Base-by-base conservation (phyloP, 2,797 vertebrate species). In the Takifugu rubripes region DNA sequence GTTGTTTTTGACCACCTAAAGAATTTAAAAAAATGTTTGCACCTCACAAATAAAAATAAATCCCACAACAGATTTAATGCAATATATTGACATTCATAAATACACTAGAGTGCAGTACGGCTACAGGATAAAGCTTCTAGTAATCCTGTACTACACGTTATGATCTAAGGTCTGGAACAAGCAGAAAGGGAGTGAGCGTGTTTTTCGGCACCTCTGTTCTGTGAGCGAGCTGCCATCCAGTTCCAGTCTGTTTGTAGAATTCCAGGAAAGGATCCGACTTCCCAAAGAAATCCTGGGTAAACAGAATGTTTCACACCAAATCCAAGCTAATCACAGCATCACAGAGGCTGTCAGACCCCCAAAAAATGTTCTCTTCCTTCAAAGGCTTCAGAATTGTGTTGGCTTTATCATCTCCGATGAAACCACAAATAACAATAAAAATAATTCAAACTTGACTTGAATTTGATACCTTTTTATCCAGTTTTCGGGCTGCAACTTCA, bases 241-340 rank as follows among this genome's bases (percentile, higher is more conserved):
- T 94, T 53, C 90, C 94, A 17, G 89, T 91, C 77, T 95, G 91
- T 64, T 92, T 95, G 87, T 93, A 91, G 75, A 99, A 94, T 80
- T 99, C 97, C 89, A 99, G 87, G 82, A 97, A 99, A 15, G 97
- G 97, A 77, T 99, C 97, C 0, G 97, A 98, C 77, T 97, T 98
- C 44, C 97, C 96, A 87, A 98, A 97, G 27, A 99, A 93, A 79
- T 98, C 96, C 97, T 99, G 53, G 50, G 29, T 45, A 6, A 56
- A 12, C 26, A 62, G 42, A 12, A 26, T 17, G 54, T 2, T 10
- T 33, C 8, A 33, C 31, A 33, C 2, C 31, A 33, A 33, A 33
- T 7, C 31, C 31, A 33, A 46, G 17, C 8, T 46, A 9, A 8
- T 46, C 15, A 46, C 44, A 46, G 16, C 17, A 4, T 46, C 9